Conservation (phyloP, 1,140 invertebrate species). For the Cherax destructor region DNA sequence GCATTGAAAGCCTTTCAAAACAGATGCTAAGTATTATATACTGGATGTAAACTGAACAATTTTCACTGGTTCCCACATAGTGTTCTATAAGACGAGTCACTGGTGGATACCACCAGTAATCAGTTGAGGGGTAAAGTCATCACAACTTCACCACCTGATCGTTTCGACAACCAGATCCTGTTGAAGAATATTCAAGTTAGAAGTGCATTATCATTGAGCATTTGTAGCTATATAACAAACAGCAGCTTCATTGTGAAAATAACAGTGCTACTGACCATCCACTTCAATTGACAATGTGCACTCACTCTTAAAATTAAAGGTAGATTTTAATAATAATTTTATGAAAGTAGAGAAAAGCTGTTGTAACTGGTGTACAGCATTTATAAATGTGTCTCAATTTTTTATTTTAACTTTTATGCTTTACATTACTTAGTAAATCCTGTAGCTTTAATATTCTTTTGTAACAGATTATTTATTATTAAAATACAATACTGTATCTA, state of each 20-base stretch:
- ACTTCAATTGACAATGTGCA: too few relatives aligned
- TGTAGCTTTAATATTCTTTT: too few relatives aligned
- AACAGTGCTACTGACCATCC: too few relatives aligned
- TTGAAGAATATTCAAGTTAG: constrained; percentile 18
- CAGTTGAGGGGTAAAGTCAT: constrained; percentile 55
- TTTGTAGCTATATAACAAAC: background rate
- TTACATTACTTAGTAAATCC: too few relatives aligned
- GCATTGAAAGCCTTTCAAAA: background rate
- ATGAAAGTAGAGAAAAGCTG: too few relatives aligned
- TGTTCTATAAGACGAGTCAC: constrained; percentile 15
- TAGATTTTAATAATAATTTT: too few relatives aligned
- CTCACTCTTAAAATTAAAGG: too few relatives aligned
- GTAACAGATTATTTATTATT: too few relatives aligned
- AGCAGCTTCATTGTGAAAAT: background rate
- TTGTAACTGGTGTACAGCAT: too few relatives aligned
- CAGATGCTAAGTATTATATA: background rate
- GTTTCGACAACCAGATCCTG: constrained; percentile 63
- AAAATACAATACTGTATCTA: too few relatives aligned
- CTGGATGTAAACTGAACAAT: background rate
- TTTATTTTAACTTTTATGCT: too few relatives aligned
- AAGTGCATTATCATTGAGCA: constrained; percentile 31
- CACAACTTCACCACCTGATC: constrained; percentile 46
- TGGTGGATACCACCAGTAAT: constrained; percentile 26
- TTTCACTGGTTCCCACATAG: constrained; percentile 16
- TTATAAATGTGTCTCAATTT: too few relatives aligned